phyloP scores from a whole-genome alignment of 2,113 vertebrate genomes.

The Candoia aspera region DNA sequence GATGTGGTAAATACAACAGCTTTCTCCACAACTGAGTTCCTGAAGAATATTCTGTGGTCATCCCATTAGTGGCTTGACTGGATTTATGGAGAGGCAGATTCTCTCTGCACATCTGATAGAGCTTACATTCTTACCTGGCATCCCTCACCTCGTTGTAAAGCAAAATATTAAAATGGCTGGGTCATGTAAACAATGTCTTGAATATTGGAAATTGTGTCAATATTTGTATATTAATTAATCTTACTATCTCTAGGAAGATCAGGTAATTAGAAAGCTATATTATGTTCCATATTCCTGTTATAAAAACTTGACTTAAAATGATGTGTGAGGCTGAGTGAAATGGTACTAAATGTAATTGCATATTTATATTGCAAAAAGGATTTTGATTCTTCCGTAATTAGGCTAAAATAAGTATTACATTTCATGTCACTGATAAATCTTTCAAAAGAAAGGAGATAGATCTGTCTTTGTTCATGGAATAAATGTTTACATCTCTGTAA shows the following conservation, averaged over 20 bases:
- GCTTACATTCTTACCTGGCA: constrained; percentile 19
- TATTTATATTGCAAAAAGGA: constrained; percentile 51
- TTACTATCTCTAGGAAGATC: constrained; percentile 20
- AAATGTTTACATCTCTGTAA: not conserved
- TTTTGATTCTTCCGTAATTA: constrained; percentile 15
- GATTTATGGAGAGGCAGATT: not conserved
- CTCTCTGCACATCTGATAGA: not conserved
- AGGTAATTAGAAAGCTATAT: constrained; percentile 41
- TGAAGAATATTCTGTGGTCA: constrained; percentile 14
- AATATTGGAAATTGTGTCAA: constrained; percentile 23
- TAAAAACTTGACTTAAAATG: constrained; percentile 58
- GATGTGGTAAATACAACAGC: not conserved
- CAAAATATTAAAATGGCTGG: constrained; percentile 16
- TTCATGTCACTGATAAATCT: not conserved
- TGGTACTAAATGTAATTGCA: constrained; percentile 49
- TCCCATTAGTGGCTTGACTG: not conserved
- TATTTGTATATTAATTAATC: constrained; percentile 44
- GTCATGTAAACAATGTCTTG: constrained; percentile 36
- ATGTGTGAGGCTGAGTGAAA: constrained; percentile 43
- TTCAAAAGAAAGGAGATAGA: not conserved
- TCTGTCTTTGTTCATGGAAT: not conserved
- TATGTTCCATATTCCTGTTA: constrained; percentile 43
- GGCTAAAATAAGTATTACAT: constrained; percentile 14
- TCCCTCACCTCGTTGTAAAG: constrained; percentile 32
- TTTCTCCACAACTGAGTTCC: constrained; percentile 30